Evolutionary conservation across 2,797 vertebrate species (phyloP), one percentile per base, ranked within the genome.

Genomic region (Acomys russatus): DNA sequence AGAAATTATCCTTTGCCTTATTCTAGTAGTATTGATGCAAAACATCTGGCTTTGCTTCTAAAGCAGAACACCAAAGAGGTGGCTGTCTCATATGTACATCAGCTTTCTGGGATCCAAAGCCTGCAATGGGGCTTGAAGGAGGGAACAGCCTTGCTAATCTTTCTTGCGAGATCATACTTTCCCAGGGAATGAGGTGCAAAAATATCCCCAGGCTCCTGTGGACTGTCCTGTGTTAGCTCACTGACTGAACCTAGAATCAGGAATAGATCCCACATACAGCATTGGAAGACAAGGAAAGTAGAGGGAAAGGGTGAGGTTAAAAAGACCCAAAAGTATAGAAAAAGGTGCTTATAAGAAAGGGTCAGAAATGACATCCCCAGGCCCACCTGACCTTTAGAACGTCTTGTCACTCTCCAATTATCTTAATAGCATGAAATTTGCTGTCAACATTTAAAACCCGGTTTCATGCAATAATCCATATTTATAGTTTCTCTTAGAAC

Each of bases 401-500:
- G 70, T 94, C 71, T 70, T 76, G 1, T 77, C 18, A 63, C 7
- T 63, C 38, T 93, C 28, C 28, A 63, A 71, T 1, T 20, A 17
- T 84, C 70, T 68, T 94, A 33, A 59, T 83, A 89, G 74, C 30
- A 93, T 20, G 56, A 73, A 76, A 74, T 74, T 44, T 91, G 12
- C 5, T 23, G 56, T 87, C 66, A 83, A 71, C 56, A 94, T 86
- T 93, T 38, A 77, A 77, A 88, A 77, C 79, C 9, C 74, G 20
- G 87, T 68, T 82, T 90, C 74, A 64, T 5, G 56, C 49, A 66
- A 20, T 73, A 25, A 35, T 51, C 33, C 64, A 0, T 66, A 64
- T 87, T 95, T 85, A 83, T 6, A 80, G 0, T 66, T 82, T 74
- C 38, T 74, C 51, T 93, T 92, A n/a, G 76, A 95, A 90, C 44